These are phyloP conservation scores for Ptycholaimellus sp. DNA, from an alignment of 2,888 invertebrate species.

Conservation along the genomic window DNA sequence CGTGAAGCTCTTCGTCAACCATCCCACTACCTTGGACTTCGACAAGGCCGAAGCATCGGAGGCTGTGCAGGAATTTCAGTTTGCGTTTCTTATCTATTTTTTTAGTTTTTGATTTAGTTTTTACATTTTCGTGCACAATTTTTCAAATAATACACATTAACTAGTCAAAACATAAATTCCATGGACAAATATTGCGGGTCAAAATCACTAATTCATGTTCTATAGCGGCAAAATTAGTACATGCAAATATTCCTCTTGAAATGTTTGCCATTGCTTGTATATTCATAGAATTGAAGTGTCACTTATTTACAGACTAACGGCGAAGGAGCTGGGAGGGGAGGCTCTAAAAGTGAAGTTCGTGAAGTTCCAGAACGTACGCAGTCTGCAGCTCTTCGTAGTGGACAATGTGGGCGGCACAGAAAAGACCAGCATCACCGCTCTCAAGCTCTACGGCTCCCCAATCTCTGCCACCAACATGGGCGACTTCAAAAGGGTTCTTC, in stretches of 20 bases:
- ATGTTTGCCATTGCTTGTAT: not conserved
- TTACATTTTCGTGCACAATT: not conserved
- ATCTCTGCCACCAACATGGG: too few species aligned
- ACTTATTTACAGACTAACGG: slow-evolving; percentile 38
- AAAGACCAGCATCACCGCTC: not conserved
- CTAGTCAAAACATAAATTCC: too few species aligned
- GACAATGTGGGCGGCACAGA: not conserved
- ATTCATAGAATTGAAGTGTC: too few species aligned
- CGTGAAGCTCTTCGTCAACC: slow-evolving; percentile 85
- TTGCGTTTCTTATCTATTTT: slow-evolving; percentile 29
- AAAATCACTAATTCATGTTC: too few species aligned
- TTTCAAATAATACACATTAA: too few species aligned
- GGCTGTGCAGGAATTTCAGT: slow-evolving; percentile 67
- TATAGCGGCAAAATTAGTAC: too few species aligned
- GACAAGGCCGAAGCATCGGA: slow-evolving; percentile 64
- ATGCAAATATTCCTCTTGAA: not conserved
- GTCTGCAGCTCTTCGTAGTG: too few species aligned
- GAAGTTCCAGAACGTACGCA: slow-evolving; percentile 92
- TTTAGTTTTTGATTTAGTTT: slow-evolving; percentile 1
- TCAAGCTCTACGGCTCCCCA: too few species aligned
- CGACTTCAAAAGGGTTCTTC: too few species aligned
- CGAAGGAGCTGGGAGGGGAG: slow-evolving; percentile 50
- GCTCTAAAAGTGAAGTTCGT: slow-evolving; percentile 67
- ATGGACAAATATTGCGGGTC: too few species aligned
- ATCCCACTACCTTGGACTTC: slow-evolving; percentile 83